These are phyloP conservation scores for Lordiphosa andalusiaca DNA, from an alignment of 2,888 invertebrate species.

Conservation along the genomic window DNA sequence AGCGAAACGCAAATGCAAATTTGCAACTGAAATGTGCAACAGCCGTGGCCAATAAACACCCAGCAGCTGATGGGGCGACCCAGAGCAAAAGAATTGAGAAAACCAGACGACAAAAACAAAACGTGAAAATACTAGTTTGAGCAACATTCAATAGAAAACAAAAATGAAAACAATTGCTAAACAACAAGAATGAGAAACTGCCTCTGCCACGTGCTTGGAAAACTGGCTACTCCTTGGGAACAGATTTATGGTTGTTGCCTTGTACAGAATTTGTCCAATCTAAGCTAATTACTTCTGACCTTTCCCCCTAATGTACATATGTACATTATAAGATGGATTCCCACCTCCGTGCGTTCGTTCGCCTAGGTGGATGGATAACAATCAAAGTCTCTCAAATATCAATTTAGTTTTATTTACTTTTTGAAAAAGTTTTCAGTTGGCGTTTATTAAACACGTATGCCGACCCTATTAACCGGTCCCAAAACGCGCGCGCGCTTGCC, in stretches of 20 bases:
- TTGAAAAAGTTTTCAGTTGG: conserved; percentile 25
- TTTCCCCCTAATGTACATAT: conserved; percentile 13
- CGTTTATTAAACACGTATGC: conserved; percentile 28
- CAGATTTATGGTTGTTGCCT: not conserved
- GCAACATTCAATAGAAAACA: conserved; percentile 52
- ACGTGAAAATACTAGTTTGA: conserved; percentile 67
- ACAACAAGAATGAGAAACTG: conserved; percentile 13
- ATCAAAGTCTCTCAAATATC: conserved; percentile 10
- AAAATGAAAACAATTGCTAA: conserved; percentile 40
- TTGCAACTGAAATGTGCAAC: conserved; percentile 16
- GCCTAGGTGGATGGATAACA: conserved; percentile 13
- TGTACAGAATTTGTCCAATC: conserved; percentile 7
- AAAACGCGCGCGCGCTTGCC: conserved; percentile 18
- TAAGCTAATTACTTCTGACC: conserved; percentile 37
- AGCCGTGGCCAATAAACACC: not conserved
- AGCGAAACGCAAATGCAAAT: conserved; percentile 20
- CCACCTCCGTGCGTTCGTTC: not conserved
- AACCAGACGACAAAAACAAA: conserved; percentile 42
- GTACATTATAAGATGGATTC: conserved; percentile 1
- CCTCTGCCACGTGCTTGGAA: conserved; percentile 24
- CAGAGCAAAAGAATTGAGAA: conserved; percentile 23
- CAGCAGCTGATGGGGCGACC: conserved; percentile 26
- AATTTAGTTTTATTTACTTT: conserved; percentile 20
- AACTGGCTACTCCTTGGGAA: conserved; percentile 4
- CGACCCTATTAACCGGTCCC: conserved; percentile 25